Base-by-base conservation (phyloP, 2,888 invertebrate species). In the Carpatolechia fugitivella region DNA sequence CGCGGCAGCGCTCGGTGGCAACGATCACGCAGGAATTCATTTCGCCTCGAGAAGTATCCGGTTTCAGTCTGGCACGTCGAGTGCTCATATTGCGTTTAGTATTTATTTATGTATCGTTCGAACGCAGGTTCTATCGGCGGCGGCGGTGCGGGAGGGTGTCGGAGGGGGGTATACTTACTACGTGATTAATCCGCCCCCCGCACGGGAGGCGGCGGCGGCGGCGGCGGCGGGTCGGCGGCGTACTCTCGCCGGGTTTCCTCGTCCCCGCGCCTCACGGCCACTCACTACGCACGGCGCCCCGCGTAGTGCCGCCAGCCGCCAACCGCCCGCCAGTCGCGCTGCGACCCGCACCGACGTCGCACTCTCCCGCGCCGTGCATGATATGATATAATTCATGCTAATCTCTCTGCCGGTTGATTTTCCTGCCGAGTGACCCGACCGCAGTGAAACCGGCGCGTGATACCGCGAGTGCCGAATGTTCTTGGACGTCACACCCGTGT, bases 211-310 rank as follows among this genome's bases (percentile, higher is more conserved):
- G 72, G 72, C 72, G 76, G 77, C 24, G 46, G 24, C 30, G 29
- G 46, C 46, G 46, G 48, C 75, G 41, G 41, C 65, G 66, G 78
- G 73, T 74, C 76, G 81, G 80, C 83, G 80, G 80, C 88, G 87
- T 88, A 88, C 87, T 83, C 85, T 85, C 84, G 80, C 82, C 88
- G 89, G 90, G 88, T 89, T 89, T 88, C 89, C 88, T 89, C 89
- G 87, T 88, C 90, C 88, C 89, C 89, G 88, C 89, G 85, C 88
- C 90, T 89, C 90, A 87, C 83, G 89, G 87, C 89, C 87, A 88
- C 87, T 88, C 87, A 87, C 83, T 88, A 88, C 88, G 87, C 89
- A 88, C 87, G 86, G 82, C 65, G 81, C 85, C 78, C 80, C 81
- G 81, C 84, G 85, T 85, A 86, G 85, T 85, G 83, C 82, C 82